These are phyloP conservation scores for Hipposideros armiger DNA, from an alignment of 2,113 vertebrate genomes.

Conservation along the genomic window DNA sequence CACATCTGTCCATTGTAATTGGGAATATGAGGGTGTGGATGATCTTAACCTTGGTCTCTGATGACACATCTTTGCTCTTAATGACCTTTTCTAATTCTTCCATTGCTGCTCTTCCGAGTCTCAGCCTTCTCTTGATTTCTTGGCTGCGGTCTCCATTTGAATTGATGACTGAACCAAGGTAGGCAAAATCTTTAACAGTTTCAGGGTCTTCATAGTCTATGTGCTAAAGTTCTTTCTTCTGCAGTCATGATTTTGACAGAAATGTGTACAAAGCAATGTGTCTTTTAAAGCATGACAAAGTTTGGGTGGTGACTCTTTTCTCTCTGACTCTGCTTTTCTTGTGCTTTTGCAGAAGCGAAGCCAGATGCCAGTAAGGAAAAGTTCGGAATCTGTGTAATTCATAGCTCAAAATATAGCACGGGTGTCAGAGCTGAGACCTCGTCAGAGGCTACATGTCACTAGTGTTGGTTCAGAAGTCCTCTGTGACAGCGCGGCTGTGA, in stretches of 20 bases:
- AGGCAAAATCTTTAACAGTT: neutral
- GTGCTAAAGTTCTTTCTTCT: neutral
- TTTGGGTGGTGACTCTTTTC: neutral
- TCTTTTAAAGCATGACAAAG: neutral
- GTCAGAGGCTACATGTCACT: neutral
- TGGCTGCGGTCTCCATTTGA: neutral
- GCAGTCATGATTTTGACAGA: neutral
- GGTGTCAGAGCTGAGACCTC: neutral
- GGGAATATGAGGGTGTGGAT: neutral
- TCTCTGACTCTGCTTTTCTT: neutral
- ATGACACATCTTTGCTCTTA: neutral
- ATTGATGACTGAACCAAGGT: fast-evolving
- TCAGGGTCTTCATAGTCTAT: neutral
- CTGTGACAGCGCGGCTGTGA: neutral
- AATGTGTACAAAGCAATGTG: neutral
- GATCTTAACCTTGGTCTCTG: neutral
- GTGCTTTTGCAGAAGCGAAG: neutral
- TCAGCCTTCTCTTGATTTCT: neutral
- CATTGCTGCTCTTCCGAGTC: neutral
- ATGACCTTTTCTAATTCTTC: fast-evolving
- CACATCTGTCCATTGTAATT: neutral
- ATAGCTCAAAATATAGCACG: fast-evolving
- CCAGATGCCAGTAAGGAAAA: neutral
- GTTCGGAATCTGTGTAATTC: neutral
- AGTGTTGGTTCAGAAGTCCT: neutral